phyloP scores from a whole-genome alignment of 1,140 invertebrate genomes.

The Sycophila sp. region DNA sequence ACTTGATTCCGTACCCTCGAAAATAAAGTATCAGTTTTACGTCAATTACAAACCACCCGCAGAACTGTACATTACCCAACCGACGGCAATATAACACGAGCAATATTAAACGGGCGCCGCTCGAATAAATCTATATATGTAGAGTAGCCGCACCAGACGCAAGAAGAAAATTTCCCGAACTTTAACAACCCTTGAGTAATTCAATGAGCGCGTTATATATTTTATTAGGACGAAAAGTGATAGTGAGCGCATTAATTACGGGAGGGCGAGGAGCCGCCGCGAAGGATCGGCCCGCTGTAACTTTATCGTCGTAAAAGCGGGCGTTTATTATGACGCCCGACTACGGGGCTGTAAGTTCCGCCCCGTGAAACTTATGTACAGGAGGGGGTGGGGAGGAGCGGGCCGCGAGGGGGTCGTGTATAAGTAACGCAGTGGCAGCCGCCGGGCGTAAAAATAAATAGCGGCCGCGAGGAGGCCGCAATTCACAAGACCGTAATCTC shows the following conservation, averaged over 20 bases:
- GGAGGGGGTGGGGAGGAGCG: not conserved
- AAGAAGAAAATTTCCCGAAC: not conserved
- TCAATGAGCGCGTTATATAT: too few species aligned
- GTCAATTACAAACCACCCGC: too few species aligned
- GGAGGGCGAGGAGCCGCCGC: not conserved
- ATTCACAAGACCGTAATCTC: not conserved
- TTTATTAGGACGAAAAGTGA: too few species aligned
- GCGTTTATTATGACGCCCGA: not conserved
- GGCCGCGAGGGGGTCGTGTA: not conserved
- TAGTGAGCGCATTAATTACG: not conserved
- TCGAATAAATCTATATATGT: not conserved
- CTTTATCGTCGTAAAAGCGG: constrained; percentile 1
- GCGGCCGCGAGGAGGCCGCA: not conserved
- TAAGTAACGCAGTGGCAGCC: too few species aligned
- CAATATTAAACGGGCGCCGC: not conserved
- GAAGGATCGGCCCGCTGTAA: not conserved
- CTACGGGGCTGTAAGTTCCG: not conserved
- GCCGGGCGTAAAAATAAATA: constrained; percentile 12
- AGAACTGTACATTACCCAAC: too few species aligned
- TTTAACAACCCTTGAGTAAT: too few species aligned
- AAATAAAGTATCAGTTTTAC: too few species aligned
- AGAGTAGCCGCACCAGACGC: not conserved
- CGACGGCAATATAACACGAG: too few species aligned
- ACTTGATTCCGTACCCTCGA: too few species aligned
- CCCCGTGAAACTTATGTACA: not conserved